Percentiles rank a stretch among this genome's conserved stretches.
Evolutionary conservation across 2,888 invertebrate genomes (phyloP).

Genomic region (Drosophila infuscata): DNA sequence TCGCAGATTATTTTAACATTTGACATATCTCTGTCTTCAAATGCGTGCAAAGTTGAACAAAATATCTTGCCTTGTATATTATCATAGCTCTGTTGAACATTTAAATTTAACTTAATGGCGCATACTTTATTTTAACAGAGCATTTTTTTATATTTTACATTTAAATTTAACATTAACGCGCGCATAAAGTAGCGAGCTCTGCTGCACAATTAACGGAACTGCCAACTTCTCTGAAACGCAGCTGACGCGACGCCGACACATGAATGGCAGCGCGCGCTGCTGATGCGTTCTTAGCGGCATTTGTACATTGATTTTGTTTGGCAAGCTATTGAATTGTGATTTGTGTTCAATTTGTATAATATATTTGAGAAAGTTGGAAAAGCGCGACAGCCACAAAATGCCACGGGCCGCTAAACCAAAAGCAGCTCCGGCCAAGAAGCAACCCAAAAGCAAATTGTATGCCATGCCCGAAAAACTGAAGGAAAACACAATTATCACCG

Average conservation of each 20-base stretch:
- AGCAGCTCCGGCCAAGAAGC: constrained; percentile 59
- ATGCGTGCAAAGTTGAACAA: background rate
- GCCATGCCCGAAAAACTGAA: constrained; percentile 82
- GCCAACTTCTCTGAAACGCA: constrained; percentile 12
- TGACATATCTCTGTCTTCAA: background rate
- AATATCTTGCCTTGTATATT: background rate
- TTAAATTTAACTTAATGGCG: background rate
- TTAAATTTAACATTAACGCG: constrained; percentile 4
- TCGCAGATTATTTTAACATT: background rate
- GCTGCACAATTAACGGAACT: constrained; percentile 4
- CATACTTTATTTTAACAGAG: background rate
- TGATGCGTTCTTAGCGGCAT: constrained; percentile 10
- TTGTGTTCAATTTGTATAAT: background rate
- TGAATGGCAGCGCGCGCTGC: constrained; percentile 40
- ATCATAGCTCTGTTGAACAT: background rate
- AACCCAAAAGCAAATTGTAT: constrained; percentile 80
- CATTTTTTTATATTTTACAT: background rate
- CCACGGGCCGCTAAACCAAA: constrained; percentile 74
- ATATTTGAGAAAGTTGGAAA: background rate
- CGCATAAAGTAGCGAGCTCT: constrained; percentile 3
- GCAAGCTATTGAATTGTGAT: background rate
- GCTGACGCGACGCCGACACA: constrained; percentile 7
- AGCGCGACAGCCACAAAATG: constrained; percentile 51
- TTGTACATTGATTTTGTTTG: constrained; percentile 9
- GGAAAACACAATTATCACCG: constrained; percentile 91